phyloP scores from a whole-genome alignment of 2,888 invertebrate species.

The Dendrolimus pini region DNA sequence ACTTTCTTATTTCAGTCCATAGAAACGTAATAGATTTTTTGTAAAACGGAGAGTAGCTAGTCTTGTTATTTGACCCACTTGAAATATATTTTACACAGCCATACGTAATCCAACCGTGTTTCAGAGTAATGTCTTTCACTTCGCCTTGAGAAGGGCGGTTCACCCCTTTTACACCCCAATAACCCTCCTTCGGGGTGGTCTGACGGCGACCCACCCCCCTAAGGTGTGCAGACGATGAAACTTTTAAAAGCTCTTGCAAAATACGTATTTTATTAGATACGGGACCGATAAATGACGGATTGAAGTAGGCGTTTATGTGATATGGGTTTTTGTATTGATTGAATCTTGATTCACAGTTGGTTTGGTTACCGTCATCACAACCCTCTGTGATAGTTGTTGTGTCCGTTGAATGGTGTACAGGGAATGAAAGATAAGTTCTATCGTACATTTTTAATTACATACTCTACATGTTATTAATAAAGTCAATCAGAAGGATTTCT shows the following conservation, averaged over 20 bases:
- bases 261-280: constrained; percentile 25
- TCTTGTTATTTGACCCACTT: background rate
- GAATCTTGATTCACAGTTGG: background rate
- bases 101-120: background rate
- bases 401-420: too few species aligned
- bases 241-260: constrained; percentile 50
- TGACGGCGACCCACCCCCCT: background rate
- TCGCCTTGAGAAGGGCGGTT: constrained; percentile 4
- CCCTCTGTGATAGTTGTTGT: too few species aligned
- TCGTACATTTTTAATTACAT: too few species aligned
- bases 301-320: constrained; percentile 3
- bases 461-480: too few species aligned
- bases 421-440: too few species aligned
- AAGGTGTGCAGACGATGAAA: constrained; percentile 43
- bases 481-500: too few species aligned
- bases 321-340: background rate
- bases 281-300: constrained; percentile 1
- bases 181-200: background rate
- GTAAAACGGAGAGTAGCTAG: background rate
- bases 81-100: background rate
- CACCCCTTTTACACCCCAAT: background rate
- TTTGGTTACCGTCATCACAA: too few species aligned
- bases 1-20: too few species aligned
- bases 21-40: too few species aligned
- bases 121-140: constrained; percentile 9